Evolutionary conservation across 2,113 vertebrate genomes (phyloP), one percentile per base, ranked within the genome.

Genomic region (Dryoscopus gambensis): DNA sequence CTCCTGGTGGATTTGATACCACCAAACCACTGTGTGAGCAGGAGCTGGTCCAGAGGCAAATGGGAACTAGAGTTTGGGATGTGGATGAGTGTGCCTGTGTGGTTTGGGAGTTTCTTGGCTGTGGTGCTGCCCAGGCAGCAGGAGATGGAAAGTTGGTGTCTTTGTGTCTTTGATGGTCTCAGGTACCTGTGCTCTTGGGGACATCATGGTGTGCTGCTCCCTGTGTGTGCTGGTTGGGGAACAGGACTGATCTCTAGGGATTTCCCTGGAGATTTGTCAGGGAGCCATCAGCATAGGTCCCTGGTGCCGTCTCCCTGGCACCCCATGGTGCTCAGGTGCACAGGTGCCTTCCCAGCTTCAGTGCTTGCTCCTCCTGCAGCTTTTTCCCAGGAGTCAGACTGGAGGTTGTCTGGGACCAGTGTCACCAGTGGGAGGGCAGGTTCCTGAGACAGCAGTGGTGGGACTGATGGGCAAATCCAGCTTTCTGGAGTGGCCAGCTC

Each of bases 191-290:
- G 44, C 40, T 40, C 19, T n/a, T 23, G 22, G 17, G n/a, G 22
- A 28, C 1, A 4, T 50, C 14, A 13, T 0, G 0, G 11, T 21
- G 19, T 30, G 35, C 56, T 79, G 42, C 37, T 82, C 15, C 33
- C 12, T 67, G 42, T 0, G 0, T 57, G 25, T 68, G 53, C 75
- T 73, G 24, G 2, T 5, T 82, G 81, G 57, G 35, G 53, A 84
- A 7, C 1, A 5, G 40, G 28, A 57, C 50, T 40, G 70, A 35
- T 60, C 16, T 64, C 47, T 31, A 31, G 50, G 40, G 20, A 28
- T 23, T 69, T 73, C 49, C 50, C 14, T 46, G 47, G 39, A 77
- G 68, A 37, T 60, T 57, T 68, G 42, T 50, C 14, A 27, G 22
- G 50, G 39, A 86, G 63, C 14, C 2, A 1, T 30, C 39, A 77